A percentile compares a stretch with the other conserved stretches of the same genome.
Conservation (phyloP, 1,140 invertebrate species). For the Lineus longissimus region DNA sequence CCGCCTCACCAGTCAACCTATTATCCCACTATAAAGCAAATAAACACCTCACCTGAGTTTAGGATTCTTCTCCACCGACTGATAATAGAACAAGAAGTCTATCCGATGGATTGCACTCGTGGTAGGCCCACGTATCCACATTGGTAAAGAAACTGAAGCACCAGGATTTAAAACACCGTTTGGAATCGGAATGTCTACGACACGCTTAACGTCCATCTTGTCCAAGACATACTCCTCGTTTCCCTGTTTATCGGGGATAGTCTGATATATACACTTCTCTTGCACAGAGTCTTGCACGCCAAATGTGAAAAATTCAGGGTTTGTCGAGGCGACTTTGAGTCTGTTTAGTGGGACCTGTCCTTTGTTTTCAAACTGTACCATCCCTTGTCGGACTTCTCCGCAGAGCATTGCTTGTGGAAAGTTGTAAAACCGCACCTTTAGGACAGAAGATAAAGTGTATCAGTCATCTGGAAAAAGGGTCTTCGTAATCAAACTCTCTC, state of each 20-base stretch:
- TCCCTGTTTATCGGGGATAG: constrained; percentile 9
- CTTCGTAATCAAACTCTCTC: too few relatives aligned
- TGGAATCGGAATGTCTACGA: constrained; percentile 30
- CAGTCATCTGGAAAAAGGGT: too few relatives aligned
- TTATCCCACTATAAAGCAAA: too few relatives aligned
- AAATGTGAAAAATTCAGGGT: constrained; percentile 66
- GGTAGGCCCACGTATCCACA: constrained; percentile 68
- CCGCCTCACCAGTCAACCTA: too few relatives aligned
- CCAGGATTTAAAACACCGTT: constrained; percentile 57
- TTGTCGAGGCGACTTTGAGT: constrained; percentile 65
- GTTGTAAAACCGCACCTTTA: constrained; percentile 67
- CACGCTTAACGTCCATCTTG: background rate
- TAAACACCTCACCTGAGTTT: constrained; percentile 38
- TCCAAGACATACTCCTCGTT: background rate
- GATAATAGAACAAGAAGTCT: constrained; percentile 72
- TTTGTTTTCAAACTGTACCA: constrained; percentile 67
- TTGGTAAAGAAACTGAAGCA: constrained; percentile 58
- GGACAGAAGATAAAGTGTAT: constrained; percentile 29
- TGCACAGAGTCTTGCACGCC: constrained; percentile 36
- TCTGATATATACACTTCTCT: constrained; percentile 36
- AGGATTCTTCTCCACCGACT: constrained; percentile 56
- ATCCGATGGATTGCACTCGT: constrained; percentile 62
- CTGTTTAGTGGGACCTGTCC: constrained; percentile 65
- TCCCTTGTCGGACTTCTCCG: constrained; percentile 68
- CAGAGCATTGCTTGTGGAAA: constrained; percentile 66